Conservation (phyloP, 2,888 invertebrate species). For the Tetheella fluctuosa region DNA sequence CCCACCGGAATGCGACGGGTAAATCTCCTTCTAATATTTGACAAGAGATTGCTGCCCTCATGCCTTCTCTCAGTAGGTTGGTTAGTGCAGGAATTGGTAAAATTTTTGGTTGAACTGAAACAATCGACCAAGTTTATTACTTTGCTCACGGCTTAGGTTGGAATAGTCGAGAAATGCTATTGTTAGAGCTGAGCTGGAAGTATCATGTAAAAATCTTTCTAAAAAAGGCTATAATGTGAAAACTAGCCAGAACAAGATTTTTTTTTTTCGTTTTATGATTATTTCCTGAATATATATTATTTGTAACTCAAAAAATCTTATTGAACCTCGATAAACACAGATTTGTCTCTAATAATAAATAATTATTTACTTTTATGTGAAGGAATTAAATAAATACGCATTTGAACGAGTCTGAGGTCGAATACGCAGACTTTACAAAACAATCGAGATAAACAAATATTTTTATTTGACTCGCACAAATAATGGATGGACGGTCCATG, state of each 20-base stretch:
- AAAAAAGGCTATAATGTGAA: no score
- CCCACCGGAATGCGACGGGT: slow-evolving; percentile 96
- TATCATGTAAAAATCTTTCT: no score
- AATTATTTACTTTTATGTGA: slow-evolving; percentile 13
- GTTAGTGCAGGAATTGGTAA: slow-evolving; percentile 93
- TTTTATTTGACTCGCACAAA: slow-evolving; percentile 13
- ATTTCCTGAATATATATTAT: no score
- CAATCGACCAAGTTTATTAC: slow-evolving; percentile 16
- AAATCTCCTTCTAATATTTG: slow-evolving; percentile 96
- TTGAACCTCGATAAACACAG: not conserved
- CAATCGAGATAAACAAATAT: slow-evolving; percentile 11
- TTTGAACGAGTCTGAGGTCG: slow-evolving; percentile 4
- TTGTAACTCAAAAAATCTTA: no score
- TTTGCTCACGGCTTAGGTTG: no score
- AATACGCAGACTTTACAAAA: slow-evolving; percentile 11
- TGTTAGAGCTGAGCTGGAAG: no score
- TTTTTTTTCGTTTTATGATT: no score
- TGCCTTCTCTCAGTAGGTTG: slow-evolving; percentile 91
- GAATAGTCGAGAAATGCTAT: no score
- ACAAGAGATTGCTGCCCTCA: slow-evolving; percentile 95
- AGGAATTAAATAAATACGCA: not conserved
- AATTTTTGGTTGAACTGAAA: slow-evolving; percentile 91
- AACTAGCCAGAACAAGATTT: no score
- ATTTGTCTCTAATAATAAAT: not conserved
- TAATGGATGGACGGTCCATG: slow-evolving; percentile 6